A percentile compares a stretch with the other conserved stretches of the same genome.
Conservation (phyloP, 2,888 invertebrate species). For the Tetragonula carbonaria region DNA sequence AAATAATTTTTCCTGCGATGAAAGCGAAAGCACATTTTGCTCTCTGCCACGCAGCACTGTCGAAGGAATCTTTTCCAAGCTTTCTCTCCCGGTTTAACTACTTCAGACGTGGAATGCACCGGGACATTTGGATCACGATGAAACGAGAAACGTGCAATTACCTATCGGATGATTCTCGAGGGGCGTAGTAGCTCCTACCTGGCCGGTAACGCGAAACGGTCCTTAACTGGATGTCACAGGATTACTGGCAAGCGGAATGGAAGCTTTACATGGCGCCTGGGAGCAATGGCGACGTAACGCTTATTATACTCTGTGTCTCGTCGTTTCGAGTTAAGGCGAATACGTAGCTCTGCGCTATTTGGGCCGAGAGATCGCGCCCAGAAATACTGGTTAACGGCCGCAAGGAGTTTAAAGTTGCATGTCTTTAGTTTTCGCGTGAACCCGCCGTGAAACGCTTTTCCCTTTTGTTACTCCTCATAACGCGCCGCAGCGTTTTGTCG, state of each 20-base stretch:
- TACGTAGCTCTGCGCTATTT: conserved; percentile 22
- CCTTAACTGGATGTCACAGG: conserved; percentile 56
- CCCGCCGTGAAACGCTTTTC: not conserved
- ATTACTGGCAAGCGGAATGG: conserved; percentile 44
- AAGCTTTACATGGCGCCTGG: conserved; percentile 50
- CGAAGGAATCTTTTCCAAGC: no score
- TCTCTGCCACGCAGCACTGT: no score
- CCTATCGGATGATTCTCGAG: conserved; percentile 27
- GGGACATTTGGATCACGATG: not conserved
- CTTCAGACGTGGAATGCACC: not conserved
- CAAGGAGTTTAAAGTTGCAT: not conserved
- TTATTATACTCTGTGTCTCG: conserved; percentile 51
- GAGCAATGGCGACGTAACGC: conserved; percentile 53
- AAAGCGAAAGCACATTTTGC: no score
- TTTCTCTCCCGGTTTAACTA: not conserved
- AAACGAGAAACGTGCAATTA: conserved; percentile 42
- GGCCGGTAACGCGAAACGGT: conserved; percentile 41
- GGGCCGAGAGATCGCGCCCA: not conserved
- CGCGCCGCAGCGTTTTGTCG: not conserved
- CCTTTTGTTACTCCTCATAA: not conserved
- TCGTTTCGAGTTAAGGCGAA: conserved; percentile 46
- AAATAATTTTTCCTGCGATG: no score
- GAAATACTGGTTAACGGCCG: conserved; percentile 36
- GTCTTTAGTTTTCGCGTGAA: conserved; percentile 9
- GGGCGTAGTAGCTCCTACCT: not conserved